A percentile compares a stretch with the other conserved stretches of the same genome.
These are phyloP conservation scores for Notothenia coriiceps DNA, from an alignment of 2,113 vertebrate species.

Conservation along the genomic window DNA sequence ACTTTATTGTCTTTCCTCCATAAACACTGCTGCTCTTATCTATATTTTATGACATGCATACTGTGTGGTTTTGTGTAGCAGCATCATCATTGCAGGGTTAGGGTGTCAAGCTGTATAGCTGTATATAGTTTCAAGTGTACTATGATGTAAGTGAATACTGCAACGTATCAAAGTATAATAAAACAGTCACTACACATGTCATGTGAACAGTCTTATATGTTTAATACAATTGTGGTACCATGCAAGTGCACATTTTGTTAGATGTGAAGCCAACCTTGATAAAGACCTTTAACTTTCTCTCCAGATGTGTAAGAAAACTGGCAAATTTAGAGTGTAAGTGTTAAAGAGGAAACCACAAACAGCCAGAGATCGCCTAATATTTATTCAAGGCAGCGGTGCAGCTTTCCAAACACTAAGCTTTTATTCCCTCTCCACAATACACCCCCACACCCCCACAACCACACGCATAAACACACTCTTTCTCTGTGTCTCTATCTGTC, in stretches of 20 bases:
- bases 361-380: constrained; percentile 63
- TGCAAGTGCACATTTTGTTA: background rate
- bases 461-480: constrained; percentile 34
- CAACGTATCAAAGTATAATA: background rate
- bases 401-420: constrained; percentile 80
- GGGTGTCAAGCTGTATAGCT: background rate
- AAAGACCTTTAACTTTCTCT: constrained; percentile 41
- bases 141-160: background rate
- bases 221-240: background rate
- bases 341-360: constrained; percentile 66
- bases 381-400: constrained; percentile 77
- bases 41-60: constrained; percentile 42
- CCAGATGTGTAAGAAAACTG: constrained; percentile 38
- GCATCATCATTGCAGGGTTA: background rate
- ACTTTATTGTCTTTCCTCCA: background rate
- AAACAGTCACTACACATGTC: background rate
- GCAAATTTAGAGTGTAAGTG: constrained; percentile 54
- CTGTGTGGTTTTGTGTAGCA: constrained; percentile 5
- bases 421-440: constrained; percentile 47
- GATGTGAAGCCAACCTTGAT: constrained; percentile 23
- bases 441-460: constrained; percentile 18
- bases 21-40: constrained; percentile 31
- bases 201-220: background rate
- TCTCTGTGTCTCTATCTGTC: too few species aligned
- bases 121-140: background rate